These are phyloP conservation scores for Aplocera efformata DNA, from an alignment of 2,888 invertebrate species.

Conservation along the genomic window DNA sequence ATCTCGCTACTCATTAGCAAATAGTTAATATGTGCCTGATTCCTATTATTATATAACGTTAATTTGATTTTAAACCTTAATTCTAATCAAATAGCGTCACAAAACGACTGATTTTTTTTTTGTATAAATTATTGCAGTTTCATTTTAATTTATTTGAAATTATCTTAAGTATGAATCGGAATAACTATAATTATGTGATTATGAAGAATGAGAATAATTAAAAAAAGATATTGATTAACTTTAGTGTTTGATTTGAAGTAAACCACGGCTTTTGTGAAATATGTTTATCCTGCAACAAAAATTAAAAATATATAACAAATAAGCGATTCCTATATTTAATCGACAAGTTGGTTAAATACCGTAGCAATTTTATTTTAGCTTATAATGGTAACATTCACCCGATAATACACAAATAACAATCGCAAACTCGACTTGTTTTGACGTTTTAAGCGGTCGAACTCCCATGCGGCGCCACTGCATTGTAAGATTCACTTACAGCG, in stretches of 20 bases:
- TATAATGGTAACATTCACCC: too few relatives aligned
- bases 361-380: too few relatives aligned
- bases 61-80: constrained; percentile 73
- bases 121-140: constrained; percentile 78
- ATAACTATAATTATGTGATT: constrained; percentile 79
- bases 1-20: constrained; percentile 60
- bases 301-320: too few relatives aligned
- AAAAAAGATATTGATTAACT: constrained; percentile 63
- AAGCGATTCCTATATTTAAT: too few relatives aligned
- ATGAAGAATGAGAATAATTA: constrained; percentile 76
- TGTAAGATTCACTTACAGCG: too few relatives aligned
- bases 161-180: constrained; percentile 77
- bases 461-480: too few relatives aligned
- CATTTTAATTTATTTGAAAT: constrained; percentile 74
- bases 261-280: not conserved
- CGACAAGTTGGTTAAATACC: too few relatives aligned
- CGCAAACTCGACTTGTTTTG: too few relatives aligned
- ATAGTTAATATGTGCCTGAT: constrained; percentile 73
- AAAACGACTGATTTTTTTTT: constrained; percentile 76
- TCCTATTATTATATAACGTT: constrained; percentile 76
- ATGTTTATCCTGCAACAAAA: too few relatives aligned
- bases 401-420: too few relatives aligned
- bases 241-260: constrained; percentile 28
- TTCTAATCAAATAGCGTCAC: constrained; percentile 75
- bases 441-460: too few relatives aligned